These are phyloP conservation scores for Eriosoma lanigerum DNA, from an alignment of 1,140 invertebrate genomes.

Conservation along the genomic window DNA sequence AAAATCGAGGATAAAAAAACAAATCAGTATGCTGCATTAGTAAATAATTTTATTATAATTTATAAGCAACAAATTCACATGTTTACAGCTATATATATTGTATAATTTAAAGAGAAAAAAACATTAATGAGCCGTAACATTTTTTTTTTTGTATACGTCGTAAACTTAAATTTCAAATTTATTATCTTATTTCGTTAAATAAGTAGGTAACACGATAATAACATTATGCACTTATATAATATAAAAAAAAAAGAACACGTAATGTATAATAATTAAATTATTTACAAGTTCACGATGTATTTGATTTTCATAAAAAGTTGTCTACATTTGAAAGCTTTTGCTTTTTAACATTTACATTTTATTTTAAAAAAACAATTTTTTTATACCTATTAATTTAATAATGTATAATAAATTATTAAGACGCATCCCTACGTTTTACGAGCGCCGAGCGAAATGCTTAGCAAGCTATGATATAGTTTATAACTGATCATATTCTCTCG, in stretches of 20 bases:
- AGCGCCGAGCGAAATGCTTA: too few species aligned
- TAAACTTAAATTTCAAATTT: neutral
- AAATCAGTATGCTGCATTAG: neutral
- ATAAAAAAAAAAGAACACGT: neutral
- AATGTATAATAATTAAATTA: neutral
- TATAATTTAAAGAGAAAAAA: neutral
- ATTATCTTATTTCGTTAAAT: neutral
- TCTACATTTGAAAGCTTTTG: too few species aligned
- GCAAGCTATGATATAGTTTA: too few species aligned
- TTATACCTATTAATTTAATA: too few species aligned
- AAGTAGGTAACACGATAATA: neutral
- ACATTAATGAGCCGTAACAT: neutral
- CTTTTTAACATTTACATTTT: too few species aligned
- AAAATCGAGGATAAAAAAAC: neutral
- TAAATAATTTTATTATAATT: constrained; percentile 23
- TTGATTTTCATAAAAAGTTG: neutral
- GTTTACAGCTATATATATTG: neutral
- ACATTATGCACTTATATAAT: neutral
- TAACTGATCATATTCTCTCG: too few species aligned
- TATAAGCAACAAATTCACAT: neutral
- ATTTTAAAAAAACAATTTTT: too few species aligned
- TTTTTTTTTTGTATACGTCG: neutral
- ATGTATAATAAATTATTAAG: too few species aligned
- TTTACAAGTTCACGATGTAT: neutral
- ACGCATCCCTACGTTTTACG: too few species aligned